Percentiles rank a stretch among this genome's conserved stretches.
These are phyloP conservation scores for Lymantria dispar DNA, from an alignment of 2,888 invertebrate genomes.

Conservation along the genomic window DNA sequence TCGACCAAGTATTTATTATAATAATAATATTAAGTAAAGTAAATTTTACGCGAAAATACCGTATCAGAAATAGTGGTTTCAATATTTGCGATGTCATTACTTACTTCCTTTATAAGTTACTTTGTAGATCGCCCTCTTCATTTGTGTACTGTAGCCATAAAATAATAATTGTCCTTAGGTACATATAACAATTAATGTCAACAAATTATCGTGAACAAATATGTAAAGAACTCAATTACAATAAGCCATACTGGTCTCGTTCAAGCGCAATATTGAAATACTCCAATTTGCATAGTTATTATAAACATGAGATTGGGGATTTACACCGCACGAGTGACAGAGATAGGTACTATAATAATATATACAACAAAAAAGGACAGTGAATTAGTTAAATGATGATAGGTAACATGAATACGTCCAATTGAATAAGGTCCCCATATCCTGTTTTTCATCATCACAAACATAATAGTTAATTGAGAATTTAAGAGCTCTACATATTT, in stretches of 20 bases:
- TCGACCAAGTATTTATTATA: no score
- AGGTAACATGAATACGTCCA: conserved; percentile 22
- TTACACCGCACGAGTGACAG: conserved; percentile 42
- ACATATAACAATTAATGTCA: conserved; percentile 23
- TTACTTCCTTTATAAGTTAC: no score
- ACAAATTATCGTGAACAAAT: conserved; percentile 46
- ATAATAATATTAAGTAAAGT: no score
- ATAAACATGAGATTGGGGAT: conserved; percentile 63
- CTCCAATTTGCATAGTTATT: conserved; percentile 75
- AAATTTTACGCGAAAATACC: no score
- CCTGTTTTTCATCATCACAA: conserved; percentile 13
- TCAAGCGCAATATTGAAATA: conserved; percentile 69
- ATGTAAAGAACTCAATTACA: conserved; percentile 61
- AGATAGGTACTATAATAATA: conserved; percentile 33
- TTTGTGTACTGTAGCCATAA: no score
- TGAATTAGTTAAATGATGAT: conserved; percentile 25
- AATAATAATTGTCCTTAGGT: no score
- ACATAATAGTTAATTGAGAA: conserved; percentile 12
- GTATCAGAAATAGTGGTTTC: no score
- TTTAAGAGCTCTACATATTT: conserved; percentile 22
- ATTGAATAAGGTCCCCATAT: conserved; percentile 18
- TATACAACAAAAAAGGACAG: conserved; percentile 30
- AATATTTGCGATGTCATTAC: no score
- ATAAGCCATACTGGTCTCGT: conserved; percentile 57
- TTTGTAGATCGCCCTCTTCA: no score